Evolutionary conservation across 2,113 vertebrate species (phyloP), one percentile per base, ranked within the genome.

Genomic region (Pseudorhombus dupliciocellatus): DNA sequence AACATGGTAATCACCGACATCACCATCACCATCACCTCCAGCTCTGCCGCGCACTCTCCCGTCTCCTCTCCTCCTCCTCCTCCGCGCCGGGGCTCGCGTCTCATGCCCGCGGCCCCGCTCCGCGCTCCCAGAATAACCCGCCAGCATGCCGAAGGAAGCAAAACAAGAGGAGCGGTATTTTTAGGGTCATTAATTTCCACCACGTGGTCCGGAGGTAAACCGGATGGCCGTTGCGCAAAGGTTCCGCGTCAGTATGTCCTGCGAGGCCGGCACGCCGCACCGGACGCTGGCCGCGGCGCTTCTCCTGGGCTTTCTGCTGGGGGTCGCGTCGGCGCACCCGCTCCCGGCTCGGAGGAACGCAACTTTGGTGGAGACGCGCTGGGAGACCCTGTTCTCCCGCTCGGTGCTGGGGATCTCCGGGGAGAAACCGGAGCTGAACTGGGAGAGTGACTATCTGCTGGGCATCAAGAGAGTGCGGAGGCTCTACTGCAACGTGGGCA

Each of bases 401-500:
- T 96, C 97, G 55, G 92, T 95, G 22, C 90, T 95, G 80, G 95
- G 95, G 84, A 93, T 97, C 83, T 94, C 96, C 83, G 94, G 95
- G 88, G 95, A 96, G 86, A 95, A 93, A 67, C 92, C 95, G 67
- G 94, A 96, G 82, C 93, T 92, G 88, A 96, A 93, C 87, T 98
- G 96, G 96, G 95, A 97, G 88, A 96, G 90, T 70, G 96, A 97
- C 93, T 98, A 99, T 90, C 93, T 98, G 94, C 94, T 97, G 94
- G 97, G 97, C 83, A 96, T 98, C 93, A 97, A 96, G 88, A 90
- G 97, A 87, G 95, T 96, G 88, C 93, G 96, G 92, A 96, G 96
- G 91, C 96, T 98, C 85, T 99, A 98, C 94, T 99, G 97, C 96
- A 98, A 98, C 91, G 95, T 97, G 91, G 97, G 97, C 93, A 98